Evolutionary conservation across 2,888 invertebrate genomes (phyloP).

Genomic region (Clanis bilineata): DNA sequence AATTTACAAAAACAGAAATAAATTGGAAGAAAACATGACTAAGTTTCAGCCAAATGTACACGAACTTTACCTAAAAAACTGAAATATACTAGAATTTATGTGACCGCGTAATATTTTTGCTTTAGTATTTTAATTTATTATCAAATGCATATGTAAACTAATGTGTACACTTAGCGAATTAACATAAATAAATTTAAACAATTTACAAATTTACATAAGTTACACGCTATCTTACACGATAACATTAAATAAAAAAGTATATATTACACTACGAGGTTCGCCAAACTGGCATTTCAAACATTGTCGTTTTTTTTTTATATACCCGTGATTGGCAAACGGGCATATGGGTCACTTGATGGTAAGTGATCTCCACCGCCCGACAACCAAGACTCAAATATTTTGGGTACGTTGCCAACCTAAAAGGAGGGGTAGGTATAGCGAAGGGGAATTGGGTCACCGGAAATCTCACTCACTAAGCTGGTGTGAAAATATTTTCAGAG

Average conservation of each 20-base stretch:
- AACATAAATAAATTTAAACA: conserved; percentile 20
- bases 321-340: too few species aligned
- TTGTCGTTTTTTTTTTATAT: too few species aligned
- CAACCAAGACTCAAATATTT: too few species aligned
- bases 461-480: too few species aligned
- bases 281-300: background rate
- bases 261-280: background rate
- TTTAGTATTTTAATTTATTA: background rate
- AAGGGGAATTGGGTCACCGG: too few species aligned
- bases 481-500: too few species aligned
- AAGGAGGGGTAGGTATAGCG: too few species aligned
- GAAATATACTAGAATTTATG: background rate
- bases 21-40: conserved; percentile 11
- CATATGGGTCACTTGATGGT: too few species aligned
- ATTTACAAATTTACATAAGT: conserved; percentile 24
- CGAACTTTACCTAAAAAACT: too few species aligned
- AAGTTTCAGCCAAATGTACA: conserved; percentile 15
- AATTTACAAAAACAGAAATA: conserved; percentile 22
- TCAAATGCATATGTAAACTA: background rate
- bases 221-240: background rate
- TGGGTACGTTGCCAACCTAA: too few species aligned
- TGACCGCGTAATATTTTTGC: background rate
- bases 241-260: background rate
- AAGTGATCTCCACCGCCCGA: too few species aligned
- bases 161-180: conserved; percentile 1